phyloP scores from a whole-genome alignment of 2,888 invertebrate species.

The Sympetrum striolatum region DNA sequence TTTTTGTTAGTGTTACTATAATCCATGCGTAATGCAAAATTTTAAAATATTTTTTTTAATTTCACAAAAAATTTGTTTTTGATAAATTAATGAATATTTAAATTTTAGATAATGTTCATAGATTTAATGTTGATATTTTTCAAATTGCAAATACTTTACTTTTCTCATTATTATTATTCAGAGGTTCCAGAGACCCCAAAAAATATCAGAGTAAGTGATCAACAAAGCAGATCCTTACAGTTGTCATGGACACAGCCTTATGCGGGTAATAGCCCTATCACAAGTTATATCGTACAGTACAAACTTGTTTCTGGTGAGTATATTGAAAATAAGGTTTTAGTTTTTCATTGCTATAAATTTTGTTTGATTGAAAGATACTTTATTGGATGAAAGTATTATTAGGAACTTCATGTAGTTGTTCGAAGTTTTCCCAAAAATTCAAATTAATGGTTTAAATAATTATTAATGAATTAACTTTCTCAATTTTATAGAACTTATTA shows the following conservation, averaged over 20 bases:
- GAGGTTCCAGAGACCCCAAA: constrained; percentile 90
- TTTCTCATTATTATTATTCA: constrained; percentile 51
- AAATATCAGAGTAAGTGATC: constrained; percentile 83
- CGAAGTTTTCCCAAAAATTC: background rate
- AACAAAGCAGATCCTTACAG: constrained; percentile 82
- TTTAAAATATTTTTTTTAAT: background rate
- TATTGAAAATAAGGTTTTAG: background rate
- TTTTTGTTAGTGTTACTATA: background rate
- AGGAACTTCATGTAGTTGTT: no score
- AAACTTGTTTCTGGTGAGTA: constrained; percentile 78
- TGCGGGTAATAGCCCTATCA: constrained; percentile 87
- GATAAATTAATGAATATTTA: no score
- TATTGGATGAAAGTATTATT: no score
- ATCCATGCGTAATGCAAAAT: no score
- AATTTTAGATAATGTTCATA: no score
- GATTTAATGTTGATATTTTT: no score
- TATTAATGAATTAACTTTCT: background rate
- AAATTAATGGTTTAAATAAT: background rate
- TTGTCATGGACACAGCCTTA: constrained; percentile 90
- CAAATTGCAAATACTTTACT: no score
- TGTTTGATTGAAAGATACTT: no score
- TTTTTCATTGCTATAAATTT: no score
- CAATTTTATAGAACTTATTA: background rate
- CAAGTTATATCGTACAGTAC: constrained; percentile 87
- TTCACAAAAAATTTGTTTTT: no score